Evolutionary conservation across 2,797 vertebrate genomes (phyloP), one percentile per base, ranked within the genome.

Genomic region (Cuculus canorus): DNA sequence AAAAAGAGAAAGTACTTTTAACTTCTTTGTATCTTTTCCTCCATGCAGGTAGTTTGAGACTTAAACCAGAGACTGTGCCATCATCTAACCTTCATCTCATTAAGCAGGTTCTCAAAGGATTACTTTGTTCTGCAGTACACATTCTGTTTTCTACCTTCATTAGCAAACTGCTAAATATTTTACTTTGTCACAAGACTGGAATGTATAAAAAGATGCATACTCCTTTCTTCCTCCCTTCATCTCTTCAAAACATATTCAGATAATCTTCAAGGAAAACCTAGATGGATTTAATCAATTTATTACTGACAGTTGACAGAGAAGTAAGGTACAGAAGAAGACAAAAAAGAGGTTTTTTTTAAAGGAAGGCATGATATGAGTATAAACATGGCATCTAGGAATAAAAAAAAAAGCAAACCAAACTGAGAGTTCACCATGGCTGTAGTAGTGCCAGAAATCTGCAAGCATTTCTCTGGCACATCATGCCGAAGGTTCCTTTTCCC

Each of bases 101-200:
- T 94, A 92, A 91, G 35, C 14, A 83, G 25, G 5, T 88, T 95
- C 84, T 93, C 92, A 81, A 88, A 95, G 79, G 89, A 91, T 79
- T 88, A 25, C 25, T 90, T 81, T 81, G 79, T 68, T 93, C 70
- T 59, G 54, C 3, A 14, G 48, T 83, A 72, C 43, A 35, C 37
- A 63, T 88, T 75, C 63, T 18, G 24, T 63, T 94, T 96, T 82
- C 72, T 33, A 60, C 52, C 52, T 92, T 95, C 69, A 27, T 94
- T 88, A 92, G 50, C 76, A 69, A 92, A 76, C 61, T 91, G 54
- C 37, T 95, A 82, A 95, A 91, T 89, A 87, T 89, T 95, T 95
- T 91, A 89, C 64, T 87, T 73, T 82, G 75, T 50, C 64, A 82
- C 50, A 53, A 78, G 70, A 89, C 60, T 87, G n/a, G 90, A 95